phyloP scores from a whole-genome alignment of 2,888 invertebrate species.

The Dicycla oo region DNA sequence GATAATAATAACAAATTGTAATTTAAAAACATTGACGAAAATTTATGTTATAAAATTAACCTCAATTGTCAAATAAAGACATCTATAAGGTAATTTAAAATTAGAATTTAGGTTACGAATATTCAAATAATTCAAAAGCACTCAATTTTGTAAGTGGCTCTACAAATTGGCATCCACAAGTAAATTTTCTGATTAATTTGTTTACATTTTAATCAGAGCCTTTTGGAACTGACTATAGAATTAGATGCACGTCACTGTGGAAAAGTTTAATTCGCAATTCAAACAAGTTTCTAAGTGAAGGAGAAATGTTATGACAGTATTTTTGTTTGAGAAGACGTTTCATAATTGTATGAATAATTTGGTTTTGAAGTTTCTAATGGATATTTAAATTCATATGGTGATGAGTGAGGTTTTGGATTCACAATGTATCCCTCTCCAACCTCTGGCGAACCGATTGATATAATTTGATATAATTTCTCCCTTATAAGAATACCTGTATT shows the following conservation, averaged over 20 bases:
- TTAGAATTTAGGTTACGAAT: too few relatives aligned
- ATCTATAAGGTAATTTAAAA: background rate
- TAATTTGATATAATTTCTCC: too few relatives aligned
- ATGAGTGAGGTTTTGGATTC: too few relatives aligned
- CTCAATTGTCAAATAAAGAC: too few relatives aligned
- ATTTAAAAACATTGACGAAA: too few relatives aligned
- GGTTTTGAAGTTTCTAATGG: background rate
- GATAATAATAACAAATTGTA: too few relatives aligned
- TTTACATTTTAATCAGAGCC: background rate
- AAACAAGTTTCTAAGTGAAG: slow-evolving; percentile 3
- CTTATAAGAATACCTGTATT: too few relatives aligned
- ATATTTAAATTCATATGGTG: background rate
- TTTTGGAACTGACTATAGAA: background rate
- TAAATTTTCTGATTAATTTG: background rate
- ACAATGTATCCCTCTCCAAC: too few relatives aligned
- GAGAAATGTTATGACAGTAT: background rate
- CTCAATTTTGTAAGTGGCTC: background rate
- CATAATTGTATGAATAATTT: slow-evolving; percentile 4
- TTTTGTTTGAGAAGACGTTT: background rate
- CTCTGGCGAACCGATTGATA: too few relatives aligned
- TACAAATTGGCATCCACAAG: background rate
- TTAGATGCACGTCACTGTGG: background rate
- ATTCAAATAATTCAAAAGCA: too few relatives aligned
- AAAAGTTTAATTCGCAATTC: slow-evolving; percentile 7
- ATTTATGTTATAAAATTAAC: too few relatives aligned